Conservation (phyloP, 2,888 invertebrate genomes). For the Metalampra italica region DNA sequence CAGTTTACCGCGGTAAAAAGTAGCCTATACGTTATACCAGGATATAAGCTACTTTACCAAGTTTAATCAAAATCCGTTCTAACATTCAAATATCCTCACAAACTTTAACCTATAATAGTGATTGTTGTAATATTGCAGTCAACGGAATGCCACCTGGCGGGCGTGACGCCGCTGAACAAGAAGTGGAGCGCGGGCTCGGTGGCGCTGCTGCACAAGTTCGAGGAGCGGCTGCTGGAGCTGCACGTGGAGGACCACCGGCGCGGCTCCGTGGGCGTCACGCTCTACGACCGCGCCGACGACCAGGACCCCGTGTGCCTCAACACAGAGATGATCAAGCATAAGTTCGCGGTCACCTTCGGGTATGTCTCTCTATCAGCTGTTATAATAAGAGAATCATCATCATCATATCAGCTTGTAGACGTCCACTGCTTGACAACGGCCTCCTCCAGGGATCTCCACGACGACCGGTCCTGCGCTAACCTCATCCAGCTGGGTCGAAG, state of each 20-base stretch:
- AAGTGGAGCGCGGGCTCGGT: constrained; percentile 57
- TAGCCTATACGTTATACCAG: too few species aligned
- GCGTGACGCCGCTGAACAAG: constrained; percentile 57
- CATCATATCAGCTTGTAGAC: too few species aligned
- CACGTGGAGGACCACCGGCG: constrained; percentile 47
- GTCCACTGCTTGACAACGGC: too few species aligned
- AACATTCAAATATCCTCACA: too few species aligned
- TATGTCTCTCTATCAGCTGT: constrained; percentile 20
- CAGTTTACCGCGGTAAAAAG: too few species aligned
- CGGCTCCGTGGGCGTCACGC: constrained; percentile 50
- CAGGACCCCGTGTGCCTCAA: constrained; percentile 53
- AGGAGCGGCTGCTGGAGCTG: constrained; percentile 37
- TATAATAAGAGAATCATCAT: not conserved
- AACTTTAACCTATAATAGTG: constrained; percentile 19
- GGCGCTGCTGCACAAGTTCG: constrained; percentile 39
- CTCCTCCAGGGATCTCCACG: too few species aligned
- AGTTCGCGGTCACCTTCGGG: constrained; percentile 63
- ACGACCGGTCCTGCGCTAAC: too few species aligned
- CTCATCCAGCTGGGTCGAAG: too few species aligned
- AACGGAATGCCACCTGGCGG: constrained; percentile 59
- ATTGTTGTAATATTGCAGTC: constrained; percentile 31
- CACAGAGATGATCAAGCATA: constrained; percentile 57
- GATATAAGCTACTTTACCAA: too few species aligned
- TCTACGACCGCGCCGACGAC: constrained; percentile 41
- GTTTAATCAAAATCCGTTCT: too few species aligned